Base-by-base conservation (phyloP, 2,797 vertebrate species). In the Toxotes lorentzi region DNA sequence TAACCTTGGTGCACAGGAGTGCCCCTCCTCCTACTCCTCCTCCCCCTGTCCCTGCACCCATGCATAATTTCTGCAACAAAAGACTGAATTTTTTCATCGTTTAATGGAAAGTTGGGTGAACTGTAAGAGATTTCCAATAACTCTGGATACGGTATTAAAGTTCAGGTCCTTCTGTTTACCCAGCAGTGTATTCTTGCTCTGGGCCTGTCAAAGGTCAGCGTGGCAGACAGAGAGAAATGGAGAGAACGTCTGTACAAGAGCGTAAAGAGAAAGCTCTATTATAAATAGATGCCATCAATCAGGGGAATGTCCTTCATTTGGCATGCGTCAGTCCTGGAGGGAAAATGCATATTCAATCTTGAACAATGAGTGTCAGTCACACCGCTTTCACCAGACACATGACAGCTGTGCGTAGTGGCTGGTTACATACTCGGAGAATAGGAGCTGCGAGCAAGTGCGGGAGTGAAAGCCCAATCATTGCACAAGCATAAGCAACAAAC, bases 211-310 rank as follows among this genome's bases (percentile, higher is more conserved):
- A 73, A 81, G 81, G 84, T 84, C 81, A 68, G 53, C 41, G 24
- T 16, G 27, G 72, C 30, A 60, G 62, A 70, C 12, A 0, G n/a
- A 59, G 45, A 81, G 47, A 82, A 83, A 85, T 47, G 1, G 35
- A 73, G 54, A 69, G 57, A 57, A 50, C 50, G 67, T 67, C 43
- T 71, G 41, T 50, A 60, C 50, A 7, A 70, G 70, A 79, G 58
- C 0, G 8, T 73, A 81, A 75, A 48, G 23, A 64, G 38, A 89
- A 60, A 53, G 63, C 61, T 78, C 77, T 47, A 62, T 89, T 91
- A 89, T 87, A 93, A 94, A 94, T 90, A 93, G 89, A 91, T 80
- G 81, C 85, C 89, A 93, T 94, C 93, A 92, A 93, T 94, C 91
- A 94, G 79, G 30, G 79, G 88, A 82, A 86, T 72, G 91, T 91